Conservation (phyloP, 2,888 invertebrate species). For the Mythimna loreyi region DNA sequence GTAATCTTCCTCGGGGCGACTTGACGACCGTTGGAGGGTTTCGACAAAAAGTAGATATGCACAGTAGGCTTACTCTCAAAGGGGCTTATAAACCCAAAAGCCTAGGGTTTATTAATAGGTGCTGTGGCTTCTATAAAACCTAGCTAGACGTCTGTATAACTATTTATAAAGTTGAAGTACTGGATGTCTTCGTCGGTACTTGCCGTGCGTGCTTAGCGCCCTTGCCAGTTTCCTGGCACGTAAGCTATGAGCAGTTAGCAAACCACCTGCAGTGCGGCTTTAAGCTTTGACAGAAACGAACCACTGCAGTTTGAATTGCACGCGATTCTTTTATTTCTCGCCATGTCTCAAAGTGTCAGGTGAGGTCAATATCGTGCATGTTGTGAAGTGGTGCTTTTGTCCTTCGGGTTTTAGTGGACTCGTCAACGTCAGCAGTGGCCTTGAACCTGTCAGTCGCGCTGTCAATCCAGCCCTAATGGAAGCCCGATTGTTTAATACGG, state of each 20-base stretch:
- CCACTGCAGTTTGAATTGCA: slow-evolving; percentile 50
- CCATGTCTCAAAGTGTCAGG: slow-evolving; percentile 2
- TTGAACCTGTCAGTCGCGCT: slow-evolving; percentile 56
- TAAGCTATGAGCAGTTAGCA: slow-evolving; percentile 23
- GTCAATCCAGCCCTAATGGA: slow-evolving; percentile 56
- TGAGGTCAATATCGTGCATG: slow-evolving; percentile 17
- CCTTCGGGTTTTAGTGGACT: slow-evolving; percentile 22
- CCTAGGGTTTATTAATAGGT: neutral
- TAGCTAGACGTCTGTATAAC: neutral
- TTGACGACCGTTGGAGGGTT: slow-evolving; percentile 35
- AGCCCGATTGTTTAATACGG: slow-evolving; percentile 48
- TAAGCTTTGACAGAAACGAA: slow-evolving; percentile 44
- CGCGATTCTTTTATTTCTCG: slow-evolving; percentile 38
- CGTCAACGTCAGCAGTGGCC: slow-evolving; percentile 50
- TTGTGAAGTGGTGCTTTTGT: slow-evolving; percentile 34
- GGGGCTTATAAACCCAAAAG: neutral
- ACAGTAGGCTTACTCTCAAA: slow-evolving; percentile 17
- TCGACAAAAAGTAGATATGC: slow-evolving; percentile 24
- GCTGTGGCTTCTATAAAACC: neutral
- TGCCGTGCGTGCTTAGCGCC: slow-evolving; percentile 33
- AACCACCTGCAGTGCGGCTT: slow-evolving; percentile 53
- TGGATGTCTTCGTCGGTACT: slow-evolving; percentile 1
- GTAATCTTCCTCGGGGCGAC: slow-evolving; percentile 48
- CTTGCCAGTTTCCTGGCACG: slow-evolving; percentile 51
- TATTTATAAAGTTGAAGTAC: slow-evolving; percentile 18